Evolutionary conservation across 2,888 invertebrate species (phyloP), one percentile per base, ranked within the genome.

Genomic region (Tanypteryx hageni): DNA sequence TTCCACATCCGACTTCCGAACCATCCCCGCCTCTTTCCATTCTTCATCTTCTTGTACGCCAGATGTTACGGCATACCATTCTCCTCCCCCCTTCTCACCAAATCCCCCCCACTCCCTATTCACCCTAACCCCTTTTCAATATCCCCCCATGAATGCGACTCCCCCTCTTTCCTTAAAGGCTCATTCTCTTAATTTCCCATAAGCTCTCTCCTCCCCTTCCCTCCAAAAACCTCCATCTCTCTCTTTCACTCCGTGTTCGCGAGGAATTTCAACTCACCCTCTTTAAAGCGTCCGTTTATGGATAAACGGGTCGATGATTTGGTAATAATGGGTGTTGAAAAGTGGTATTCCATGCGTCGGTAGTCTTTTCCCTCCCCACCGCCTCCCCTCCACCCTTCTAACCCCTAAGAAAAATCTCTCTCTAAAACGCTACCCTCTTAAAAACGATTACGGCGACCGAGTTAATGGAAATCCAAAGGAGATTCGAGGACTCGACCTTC

Each of bases 171-270:
- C 27, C 9, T 14, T 9, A 76, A 76, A 18, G 11, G 27, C 76
- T 11, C 68, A 68, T 8, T 22, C 68, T 68, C 11, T 76, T 76
- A 76, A 76, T 76, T 76, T 76, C 76, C 76, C 76, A 76, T 76
- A 76, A 76, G n/a, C 76, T 27, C 76, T 13, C 68, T 9, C n/a
- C n/a, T n/a, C n/a, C n/a, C n/a, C n/a, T n/a, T n/a, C n/a, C n/a
- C n/a, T n/a, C n/a, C n/a, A n/a, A n/a, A n/a, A n/a, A n/a, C n/a
- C n/a, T n/a, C n/a, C n/a, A n/a, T n/a, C 68, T 44, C 44, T 44
- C 44, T 44, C n/a, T 18, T 18, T 9, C 13, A 16, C 27, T 76
- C 27, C 5, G 76, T 5, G 44, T 44, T 44, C 44, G 18, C 13
- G 22, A 76, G 27, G 76, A 27, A 76, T 27, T 18, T 18, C 76